A percentile compares a stretch with the other conserved stretches of the same genome.
These are phyloP conservation scores for Chromobotia macracanthus DNA, from an alignment of 2,797 vertebrate genomes.

Conservation along the genomic window DNA sequence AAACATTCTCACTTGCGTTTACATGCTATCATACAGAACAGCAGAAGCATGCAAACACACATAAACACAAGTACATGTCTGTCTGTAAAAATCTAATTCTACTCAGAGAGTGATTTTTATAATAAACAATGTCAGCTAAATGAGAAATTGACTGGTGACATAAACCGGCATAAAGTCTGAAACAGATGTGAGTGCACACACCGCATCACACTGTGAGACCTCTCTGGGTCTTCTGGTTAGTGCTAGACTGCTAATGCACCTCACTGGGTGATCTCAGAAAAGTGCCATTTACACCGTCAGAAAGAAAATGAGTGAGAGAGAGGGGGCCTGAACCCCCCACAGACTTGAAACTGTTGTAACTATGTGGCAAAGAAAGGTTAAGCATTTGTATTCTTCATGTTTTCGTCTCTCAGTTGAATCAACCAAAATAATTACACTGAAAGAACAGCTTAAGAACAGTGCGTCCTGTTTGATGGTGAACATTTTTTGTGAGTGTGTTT, in stretches of 20 bases:
- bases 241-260: slow-evolving; percentile 44
- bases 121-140: not conserved
- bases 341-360: slow-evolving; percentile 13
- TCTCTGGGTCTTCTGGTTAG: slow-evolving; percentile 39
- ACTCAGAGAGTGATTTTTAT: not conserved
- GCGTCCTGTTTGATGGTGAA: not conserved
- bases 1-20: no score
- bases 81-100: not conserved
- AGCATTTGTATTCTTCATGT: not conserved
- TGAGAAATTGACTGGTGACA: not conserved
- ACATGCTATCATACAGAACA: no score
- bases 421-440: not conserved
- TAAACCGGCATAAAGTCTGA: not conserved
- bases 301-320: not conserved
- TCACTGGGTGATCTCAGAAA: slow-evolving; percentile 25
- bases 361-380: not conserved
- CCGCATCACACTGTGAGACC: slow-evolving; percentile 18
- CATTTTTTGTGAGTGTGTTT: not conserved
- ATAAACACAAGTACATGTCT: not conserved
- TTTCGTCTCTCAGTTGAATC: slow-evolving; percentile 9
- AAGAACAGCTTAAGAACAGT: not conserved
- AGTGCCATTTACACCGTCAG: not conserved
- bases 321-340: not conserved
- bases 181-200: not conserved
- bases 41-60: slow-evolving; percentile 1